Percentiles rank a stretch among this genome's conserved stretches.
phyloP scores from a whole-genome alignment of 2,888 invertebrate species.

The Rhagonycha fulva region DNA sequence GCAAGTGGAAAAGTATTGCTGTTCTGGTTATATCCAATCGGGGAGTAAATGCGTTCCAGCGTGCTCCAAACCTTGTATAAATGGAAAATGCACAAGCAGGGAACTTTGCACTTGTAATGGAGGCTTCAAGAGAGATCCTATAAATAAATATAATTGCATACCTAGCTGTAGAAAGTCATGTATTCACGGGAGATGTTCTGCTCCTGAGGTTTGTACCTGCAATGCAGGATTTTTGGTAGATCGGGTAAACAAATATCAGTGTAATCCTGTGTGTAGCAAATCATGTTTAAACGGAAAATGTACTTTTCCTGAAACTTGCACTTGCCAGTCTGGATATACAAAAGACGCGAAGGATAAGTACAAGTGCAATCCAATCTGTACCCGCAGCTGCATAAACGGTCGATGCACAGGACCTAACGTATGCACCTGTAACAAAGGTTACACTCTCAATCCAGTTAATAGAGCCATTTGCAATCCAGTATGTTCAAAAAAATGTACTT shows the following conservation, averaged over 20 bases:
- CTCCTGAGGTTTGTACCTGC: slow-evolving; percentile 55
- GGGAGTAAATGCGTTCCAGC: neutral
- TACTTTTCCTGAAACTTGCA: slow-evolving; percentile 57
- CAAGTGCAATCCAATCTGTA: slow-evolving; percentile 52
- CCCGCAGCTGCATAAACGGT: slow-evolving; percentile 57
- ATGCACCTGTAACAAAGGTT: slow-evolving; percentile 60
- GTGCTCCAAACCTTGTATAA: slow-evolving; percentile 19
- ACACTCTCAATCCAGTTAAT: slow-evolving; percentile 46
- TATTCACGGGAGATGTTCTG: slow-evolving; percentile 69
- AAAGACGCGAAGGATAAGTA: slow-evolving; percentile 40
- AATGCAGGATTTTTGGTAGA: slow-evolving; percentile 32
- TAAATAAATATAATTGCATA: slow-evolving; percentile 57
- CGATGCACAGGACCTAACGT: slow-evolving; percentile 59
- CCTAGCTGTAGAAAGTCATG: slow-evolving; percentile 69
- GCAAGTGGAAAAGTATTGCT: slow-evolving; percentile 5
- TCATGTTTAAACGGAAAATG: slow-evolving; percentile 55
- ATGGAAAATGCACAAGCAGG: slow-evolving; percentile 1
- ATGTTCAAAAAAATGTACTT: slow-evolving; percentile 37
- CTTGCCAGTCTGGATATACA: slow-evolving; percentile 54
- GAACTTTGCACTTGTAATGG: slow-evolving; percentile 1
- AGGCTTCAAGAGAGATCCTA: neutral
- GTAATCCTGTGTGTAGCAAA: slow-evolving; percentile 33
- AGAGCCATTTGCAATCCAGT: neutral
- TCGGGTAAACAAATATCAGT: slow-evolving; percentile 29
- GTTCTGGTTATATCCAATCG: neutral